Base-by-base conservation (phyloP, 2,113 vertebrate species). In the Amazona vittata region DNA sequence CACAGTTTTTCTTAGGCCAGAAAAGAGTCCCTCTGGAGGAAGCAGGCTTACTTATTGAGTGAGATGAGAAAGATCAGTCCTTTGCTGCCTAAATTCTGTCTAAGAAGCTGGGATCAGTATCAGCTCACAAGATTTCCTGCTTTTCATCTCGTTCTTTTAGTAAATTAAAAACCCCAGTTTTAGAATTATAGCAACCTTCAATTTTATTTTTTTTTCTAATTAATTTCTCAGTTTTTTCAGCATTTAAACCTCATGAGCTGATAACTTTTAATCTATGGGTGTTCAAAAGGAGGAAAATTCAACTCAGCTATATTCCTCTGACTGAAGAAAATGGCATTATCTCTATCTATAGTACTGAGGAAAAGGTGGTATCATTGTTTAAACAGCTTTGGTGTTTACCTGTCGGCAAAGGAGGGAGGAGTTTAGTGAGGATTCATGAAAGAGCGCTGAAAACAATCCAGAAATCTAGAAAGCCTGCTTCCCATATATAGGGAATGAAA, bases 1-100 rank as follows among this genome's bases (percentile, higher is more conserved):
- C 92, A 93, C 31, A 86, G 77, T 86, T 97, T 96, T 93, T 71
- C 85, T 26, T 74, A 83, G 79, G 93, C 81, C 71, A 83, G 60
- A 78, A 76, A 94, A 46, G 53, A 94, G 57, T 76, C 88, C 55
- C 86, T 77, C 43, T 76, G 87, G 86, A 91, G 62, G 57, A 71
- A 71, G 63, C 18, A 81, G 55, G 12, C 37, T 93, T 59, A 67
- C 64, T 90, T 88, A 65, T 43, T 59, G 44, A 77, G 35, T 70
- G 60, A 90, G 78, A 90, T 78, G 92, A 90, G 85, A 83, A 97
- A 64, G 75, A 86, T 46, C 52, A 59, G 75, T 53, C 79, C 33
- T 91, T 84, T 87, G 65, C 77, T 82, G 37, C 43, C 62, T 92
- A 68, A 92, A 91, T 93, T 81, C 57, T 28, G 18, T 52, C 26